A percentile compares a stretch with the other conserved stretches of the same genome.
phyloP scores from a whole-genome alignment of 92 coral and sea anemone genomes.

The Zoanthus sansibaricus region DNA sequence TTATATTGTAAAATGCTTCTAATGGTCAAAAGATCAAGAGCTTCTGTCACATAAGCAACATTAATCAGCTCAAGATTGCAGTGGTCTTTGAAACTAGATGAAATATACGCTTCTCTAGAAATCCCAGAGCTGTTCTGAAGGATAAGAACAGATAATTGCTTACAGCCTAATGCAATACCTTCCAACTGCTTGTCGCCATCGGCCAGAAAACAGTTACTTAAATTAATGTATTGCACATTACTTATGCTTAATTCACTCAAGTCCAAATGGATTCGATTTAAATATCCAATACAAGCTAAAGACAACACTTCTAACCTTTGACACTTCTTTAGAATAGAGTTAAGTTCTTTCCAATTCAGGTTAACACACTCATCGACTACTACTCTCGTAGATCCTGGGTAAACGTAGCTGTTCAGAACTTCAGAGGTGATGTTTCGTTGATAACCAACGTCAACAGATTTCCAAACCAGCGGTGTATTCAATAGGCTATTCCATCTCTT shows the following conservation, averaged over 20 bases:
- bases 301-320: too few relatives aligned
- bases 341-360: too few relatives aligned
- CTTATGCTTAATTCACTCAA: neutral
- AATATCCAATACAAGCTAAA: too few relatives aligned
- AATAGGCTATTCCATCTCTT: too few relatives aligned
- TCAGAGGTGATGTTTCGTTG: constrained; percentile 41
- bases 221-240: too few relatives aligned
- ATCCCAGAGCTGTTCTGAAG: neutral
- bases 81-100: neutral
- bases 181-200: neutral
- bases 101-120: neutral
- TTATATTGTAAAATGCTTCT: constrained; percentile 2
- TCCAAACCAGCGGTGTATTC: constrained; percentile 1
- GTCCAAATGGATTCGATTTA: neutral
- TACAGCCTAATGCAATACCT: neutral
- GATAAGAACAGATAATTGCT: neutral
- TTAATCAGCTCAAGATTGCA: neutral
- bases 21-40: neutral
- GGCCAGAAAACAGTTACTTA: neutral
- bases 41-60: constrained; percentile 1
- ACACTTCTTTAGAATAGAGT: too few relatives aligned
- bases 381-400: neutral
- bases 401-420: constrained; percentile 36
- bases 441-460: constrained; percentile 28
- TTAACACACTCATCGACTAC: too few relatives aligned